Base-by-base conservation (phyloP, 2,797 vertebrate genomes). In the Leptoclinus maculatus region DNA sequence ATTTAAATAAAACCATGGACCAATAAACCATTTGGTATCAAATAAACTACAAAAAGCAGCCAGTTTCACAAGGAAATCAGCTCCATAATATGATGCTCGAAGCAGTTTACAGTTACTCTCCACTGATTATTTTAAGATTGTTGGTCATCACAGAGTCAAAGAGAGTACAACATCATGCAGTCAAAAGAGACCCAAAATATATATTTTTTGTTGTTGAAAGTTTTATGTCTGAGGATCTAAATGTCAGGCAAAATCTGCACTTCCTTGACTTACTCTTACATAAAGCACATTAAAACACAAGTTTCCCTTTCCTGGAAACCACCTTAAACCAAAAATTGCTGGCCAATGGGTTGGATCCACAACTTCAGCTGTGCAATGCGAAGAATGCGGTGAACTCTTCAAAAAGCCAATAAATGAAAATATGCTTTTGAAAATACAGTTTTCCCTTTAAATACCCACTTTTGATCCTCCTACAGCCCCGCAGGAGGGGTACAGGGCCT, bases 361-460 rank as follows among this genome's bases (percentile, higher is more conserved):
- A 69, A 17, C 58, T 70, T 78, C 66, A 59, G 74, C 79, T 71
- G 74, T 72, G 75, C 49, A 47, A 91, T 82, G 82, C 70, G 63
- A 89, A 81, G 83, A 91, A 93, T 90, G 91, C 66, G 27, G 66
- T 62, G 49, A 63, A 68, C 27, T 81, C 66, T 77, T 81, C 67
- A 87, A 80, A 90, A 82, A 81, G 51, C 59, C 78, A 83, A 84
- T 81, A 86, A 83, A 82, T 73, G 16, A 71, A 86, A 89, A 86
- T 78, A 85, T 79, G 82, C 41, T 88, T 82, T 62, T 43, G n/a
- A 86, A 77, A 78, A 86, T 75, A 71, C 45, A 25, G 39, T 81
- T 87, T 92, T 83, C 82, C 83, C 80, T 87, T 86, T 87, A 75
- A 78, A 36, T 4, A 54, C n/a, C 75, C 6, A 32, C 51, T 74